Conservation (phyloP, 2,113 vertebrate genomes). For the Riparia riparia region DNA sequence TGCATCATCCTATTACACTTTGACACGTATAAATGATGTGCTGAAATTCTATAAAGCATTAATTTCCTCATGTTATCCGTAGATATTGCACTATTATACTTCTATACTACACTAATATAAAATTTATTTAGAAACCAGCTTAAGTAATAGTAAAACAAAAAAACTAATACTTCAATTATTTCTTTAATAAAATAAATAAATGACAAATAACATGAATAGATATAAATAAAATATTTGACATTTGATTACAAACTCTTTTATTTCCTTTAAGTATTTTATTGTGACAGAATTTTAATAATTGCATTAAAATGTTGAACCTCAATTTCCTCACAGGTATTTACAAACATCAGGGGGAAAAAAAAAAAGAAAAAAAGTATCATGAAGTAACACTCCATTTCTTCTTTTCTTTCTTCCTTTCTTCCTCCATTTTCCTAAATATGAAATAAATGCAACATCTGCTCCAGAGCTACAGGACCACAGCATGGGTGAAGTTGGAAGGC, state of each 20-base stretch:
- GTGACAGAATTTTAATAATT: neutral
- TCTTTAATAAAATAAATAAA: neutral
- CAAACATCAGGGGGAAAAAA: neutral
- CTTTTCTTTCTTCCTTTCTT: neutral
- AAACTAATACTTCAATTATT: neutral
- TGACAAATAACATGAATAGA: neutral
- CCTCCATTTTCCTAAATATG: neutral
- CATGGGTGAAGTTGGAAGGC: neutral
- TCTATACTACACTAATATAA: neutral
- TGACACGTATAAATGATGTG: conserved; percentile 65
- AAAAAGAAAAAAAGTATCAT: neutral
- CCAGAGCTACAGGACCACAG: neutral
- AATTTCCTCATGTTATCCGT: conserved; percentile 57
- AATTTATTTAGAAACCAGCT: neutral
- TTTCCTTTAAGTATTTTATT: neutral
- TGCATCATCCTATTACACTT: conserved; percentile 63
- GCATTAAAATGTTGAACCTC: neutral
- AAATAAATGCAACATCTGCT: neutral
- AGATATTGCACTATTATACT: neutral
- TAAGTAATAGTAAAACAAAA: neutral
- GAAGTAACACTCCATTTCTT: neutral
- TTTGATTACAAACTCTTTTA: neutral
- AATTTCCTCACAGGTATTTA: neutral
- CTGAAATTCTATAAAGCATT: conserved; percentile 59
- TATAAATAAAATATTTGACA: neutral